phyloP scores from a whole-genome alignment of 2,113 vertebrate species.

The Camelus dromedarius region DNA sequence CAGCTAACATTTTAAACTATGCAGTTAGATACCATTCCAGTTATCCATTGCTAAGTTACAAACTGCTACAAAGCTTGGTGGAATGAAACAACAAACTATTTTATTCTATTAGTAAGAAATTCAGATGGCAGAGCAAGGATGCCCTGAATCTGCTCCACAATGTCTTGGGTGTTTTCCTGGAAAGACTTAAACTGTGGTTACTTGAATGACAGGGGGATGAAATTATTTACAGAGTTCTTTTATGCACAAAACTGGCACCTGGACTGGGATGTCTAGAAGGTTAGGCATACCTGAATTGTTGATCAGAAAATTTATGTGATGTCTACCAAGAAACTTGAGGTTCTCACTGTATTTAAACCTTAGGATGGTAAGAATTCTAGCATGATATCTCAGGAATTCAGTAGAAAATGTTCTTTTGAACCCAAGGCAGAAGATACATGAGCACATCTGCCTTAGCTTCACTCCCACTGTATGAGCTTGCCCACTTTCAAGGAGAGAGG shows the following conservation, averaged over 20 bases:
- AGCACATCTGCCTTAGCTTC: not conserved
- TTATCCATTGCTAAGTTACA: not conserved
- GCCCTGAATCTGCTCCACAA: not conserved
- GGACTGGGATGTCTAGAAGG: not conserved
- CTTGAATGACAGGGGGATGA: not conserved
- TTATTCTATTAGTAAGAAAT: not conserved
- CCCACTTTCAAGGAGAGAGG: not conserved
- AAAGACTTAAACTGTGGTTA: not conserved
- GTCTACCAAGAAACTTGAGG: not conserved
- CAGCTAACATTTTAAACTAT: slow-evolving; percentile 5
- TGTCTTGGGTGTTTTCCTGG: not conserved
- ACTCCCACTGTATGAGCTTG: not conserved
- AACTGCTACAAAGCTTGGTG: not conserved
- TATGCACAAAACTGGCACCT: not conserved
- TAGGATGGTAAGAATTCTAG: not conserved
- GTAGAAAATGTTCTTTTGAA: not conserved
- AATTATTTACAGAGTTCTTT: not conserved
- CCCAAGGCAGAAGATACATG: not conserved
- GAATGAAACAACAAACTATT: not conserved
- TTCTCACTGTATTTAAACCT: not conserved
- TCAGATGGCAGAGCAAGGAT: not conserved
- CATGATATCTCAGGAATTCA: not conserved
- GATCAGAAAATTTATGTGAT: not conserved
- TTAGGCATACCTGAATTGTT: not conserved
- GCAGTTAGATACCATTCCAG: not conserved